These are phyloP conservation scores for Agrilus biguttatus DNA, from an alignment of 2,888 invertebrate species.

Conservation along the genomic window DNA sequence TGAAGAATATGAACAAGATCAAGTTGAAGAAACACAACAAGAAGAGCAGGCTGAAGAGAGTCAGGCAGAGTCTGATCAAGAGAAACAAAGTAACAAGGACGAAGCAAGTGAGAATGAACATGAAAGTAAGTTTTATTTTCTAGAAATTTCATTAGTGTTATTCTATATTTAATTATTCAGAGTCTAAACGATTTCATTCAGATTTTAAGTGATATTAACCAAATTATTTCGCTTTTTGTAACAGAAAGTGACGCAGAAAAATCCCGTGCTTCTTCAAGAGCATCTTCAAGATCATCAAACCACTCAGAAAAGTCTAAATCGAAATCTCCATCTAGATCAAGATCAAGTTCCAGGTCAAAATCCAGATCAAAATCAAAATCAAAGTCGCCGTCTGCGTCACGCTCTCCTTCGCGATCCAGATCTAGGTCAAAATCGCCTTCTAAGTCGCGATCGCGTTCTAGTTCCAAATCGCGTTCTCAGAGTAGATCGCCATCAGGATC, in stretches of 20 bases:
- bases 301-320: slow-evolving; percentile 34
- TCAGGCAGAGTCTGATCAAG: slow-evolving; percentile 34
- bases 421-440: slow-evolving; percentile 23
- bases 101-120: slow-evolving; percentile 26
- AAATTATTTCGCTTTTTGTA: slow-evolving; percentile 9
- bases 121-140: slow-evolving; percentile 16
- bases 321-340: slow-evolving; percentile 28
- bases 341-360: slow-evolving; percentile 23
- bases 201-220: slow-evolving; percentile 2
- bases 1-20: slow-evolving; percentile 48
- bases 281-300: slow-evolving; percentile 20
- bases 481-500: slow-evolving; percentile 18
- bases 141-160: too few relatives aligned
- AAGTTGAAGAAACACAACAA: slow-evolving; percentile 44
- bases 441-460: slow-evolving; percentile 18
- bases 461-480: slow-evolving; percentile 19
- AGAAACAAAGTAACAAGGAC: slow-evolving; percentile 17
- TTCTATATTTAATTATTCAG: too few relatives aligned
- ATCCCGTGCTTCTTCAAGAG: slow-evolving; percentile 18
- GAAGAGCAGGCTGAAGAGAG: slow-evolving; percentile 46
- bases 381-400: slow-evolving; percentile 20
- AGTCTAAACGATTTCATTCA: not conserved
- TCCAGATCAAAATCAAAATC: slow-evolving; percentile 17
- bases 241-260: slow-evolving; percentile 24
- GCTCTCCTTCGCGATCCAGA: slow-evolving; percentile 22